Percentiles rank a stretch among this genome's conserved stretches.
Evolutionary conservation across 2,797 vertebrate species (phyloP).

Genomic region (Gambusia yucatana): DNA sequence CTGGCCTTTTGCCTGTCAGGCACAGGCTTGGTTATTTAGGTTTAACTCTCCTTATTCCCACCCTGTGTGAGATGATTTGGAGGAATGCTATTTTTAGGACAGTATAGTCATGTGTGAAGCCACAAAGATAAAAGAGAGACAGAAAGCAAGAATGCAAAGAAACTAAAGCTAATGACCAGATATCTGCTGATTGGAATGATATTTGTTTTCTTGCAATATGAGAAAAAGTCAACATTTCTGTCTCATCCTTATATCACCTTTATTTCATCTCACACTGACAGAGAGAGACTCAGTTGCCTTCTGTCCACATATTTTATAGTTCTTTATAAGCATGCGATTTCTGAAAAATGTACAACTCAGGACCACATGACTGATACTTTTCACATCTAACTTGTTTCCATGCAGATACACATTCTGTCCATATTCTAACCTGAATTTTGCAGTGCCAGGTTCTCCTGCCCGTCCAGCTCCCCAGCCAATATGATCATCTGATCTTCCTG

Average conservation of each 20-base stretch:
- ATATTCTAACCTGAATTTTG: not conserved
- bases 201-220: not conserved
- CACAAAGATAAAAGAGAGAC: constrained; percentile 19
- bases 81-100: constrained; percentile 59
- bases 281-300: not conserved
- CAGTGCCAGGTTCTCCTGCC: not conserved
- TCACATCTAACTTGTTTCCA: not conserved
- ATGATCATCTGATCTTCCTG: not conserved
- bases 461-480: constrained; percentile 6
- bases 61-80: constrained; percentile 41
- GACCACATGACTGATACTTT: not conserved
- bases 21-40: constrained; percentile 49
- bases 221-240: constrained; percentile 6
- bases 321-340: not conserved
- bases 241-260: not conserved
- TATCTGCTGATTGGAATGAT: not conserved
- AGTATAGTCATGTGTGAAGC: constrained; percentile 37
- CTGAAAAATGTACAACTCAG: not conserved
- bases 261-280: not conserved
- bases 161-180: constrained; percentile 23
- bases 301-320: not conserved
- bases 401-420: not conserved
- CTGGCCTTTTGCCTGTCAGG: constrained; percentile 68
- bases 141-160: constrained; percentile 3
- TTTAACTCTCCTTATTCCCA: constrained; percentile 39